Evolutionary conservation across 2,888 invertebrate genomes (phyloP).

Genomic region (Apotomis turbidana): DNA sequence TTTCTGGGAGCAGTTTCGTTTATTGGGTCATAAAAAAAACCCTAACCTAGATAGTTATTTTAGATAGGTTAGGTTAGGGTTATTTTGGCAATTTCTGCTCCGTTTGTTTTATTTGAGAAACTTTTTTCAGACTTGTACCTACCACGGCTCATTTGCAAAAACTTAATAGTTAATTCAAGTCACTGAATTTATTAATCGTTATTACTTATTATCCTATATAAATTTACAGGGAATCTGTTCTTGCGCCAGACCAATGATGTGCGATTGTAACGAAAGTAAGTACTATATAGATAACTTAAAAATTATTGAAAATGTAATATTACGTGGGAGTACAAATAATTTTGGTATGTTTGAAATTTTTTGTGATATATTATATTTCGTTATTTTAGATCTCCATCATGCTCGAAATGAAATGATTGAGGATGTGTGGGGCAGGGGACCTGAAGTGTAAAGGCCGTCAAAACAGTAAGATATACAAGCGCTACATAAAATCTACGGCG

Average conservation of each 20-base stretch:
- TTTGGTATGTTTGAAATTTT: constrained; percentile 22
- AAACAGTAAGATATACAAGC: constrained; percentile 64
- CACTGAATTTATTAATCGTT: no score
- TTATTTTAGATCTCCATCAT: constrained; percentile 66
- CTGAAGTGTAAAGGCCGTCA: constrained; percentile 56
- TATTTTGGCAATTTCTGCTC: no score
- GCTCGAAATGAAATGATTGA: constrained; percentile 65
- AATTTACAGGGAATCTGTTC: constrained; percentile 1
- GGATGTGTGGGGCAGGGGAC: constrained; percentile 68
- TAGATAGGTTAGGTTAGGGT: no score
- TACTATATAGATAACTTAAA: neutral
- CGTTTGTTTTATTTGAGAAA: no score
- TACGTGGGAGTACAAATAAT: constrained; percentile 66
- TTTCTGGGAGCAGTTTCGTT: no score
- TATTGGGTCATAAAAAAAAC: no score
- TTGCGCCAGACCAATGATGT: neutral
- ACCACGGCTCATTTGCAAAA: no score
- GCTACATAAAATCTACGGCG: no score
- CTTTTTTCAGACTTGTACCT: no score
- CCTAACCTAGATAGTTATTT: no score
- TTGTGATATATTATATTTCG: constrained; percentile 47
- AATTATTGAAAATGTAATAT: neutral
- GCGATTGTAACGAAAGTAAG: constrained; percentile 13
- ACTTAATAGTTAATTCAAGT: no score
- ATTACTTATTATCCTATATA: neutral